Base-by-base conservation (phyloP, 2,888 invertebrate genomes). In the Perizoma affinitatum region DNA sequence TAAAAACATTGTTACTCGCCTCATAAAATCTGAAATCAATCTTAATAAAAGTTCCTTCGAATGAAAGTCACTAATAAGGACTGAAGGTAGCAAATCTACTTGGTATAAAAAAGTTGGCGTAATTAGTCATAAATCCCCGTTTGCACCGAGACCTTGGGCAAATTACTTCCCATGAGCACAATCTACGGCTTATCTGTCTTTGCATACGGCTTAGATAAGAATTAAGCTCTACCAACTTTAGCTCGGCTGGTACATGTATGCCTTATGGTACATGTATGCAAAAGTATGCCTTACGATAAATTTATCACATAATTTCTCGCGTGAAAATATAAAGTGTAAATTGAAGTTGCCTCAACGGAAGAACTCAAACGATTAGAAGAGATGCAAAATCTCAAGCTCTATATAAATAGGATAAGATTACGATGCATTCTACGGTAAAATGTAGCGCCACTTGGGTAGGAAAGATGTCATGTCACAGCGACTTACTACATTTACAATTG, bases 151-250 rank as follows among this genome's bases (percentile, higher is more conserved):
- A 48, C 66, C 62, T 64, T 65, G 68, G 48, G 50, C 54, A 63
- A 44, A 61, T 61, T 58, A 63, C 59, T 63, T 66, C 47, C 57
- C 33, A 46, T 57, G 52, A 65, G 54, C 54, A 61, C 52, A 58
- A 66, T 68, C 64, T 63, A 5, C 38, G 46, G 48, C 46, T 69
- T 65, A 65, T 67, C 67, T 58, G 44, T 58, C 53, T 64, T 67
- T 65, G 56, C 63, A 62, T 62, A 58, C 56, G 48, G 58, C 52
- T 47, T 5, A 60, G 69, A 67, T 69, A 69, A 65, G 67, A 61
- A 63, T 64, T 66, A 67, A 69, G 67, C 61, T 67, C 58, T 59
- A 44, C 53, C 44, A 55, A 58, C 60, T 58, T 61, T 50, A 47
- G 58, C 35, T 45, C 6, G 56, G 50, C 52, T 56, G 45, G 57